Evolutionary conservation across 2,888 invertebrate genomes (phyloP).

Genomic region (Yponomeuta cagnagella): DNA sequence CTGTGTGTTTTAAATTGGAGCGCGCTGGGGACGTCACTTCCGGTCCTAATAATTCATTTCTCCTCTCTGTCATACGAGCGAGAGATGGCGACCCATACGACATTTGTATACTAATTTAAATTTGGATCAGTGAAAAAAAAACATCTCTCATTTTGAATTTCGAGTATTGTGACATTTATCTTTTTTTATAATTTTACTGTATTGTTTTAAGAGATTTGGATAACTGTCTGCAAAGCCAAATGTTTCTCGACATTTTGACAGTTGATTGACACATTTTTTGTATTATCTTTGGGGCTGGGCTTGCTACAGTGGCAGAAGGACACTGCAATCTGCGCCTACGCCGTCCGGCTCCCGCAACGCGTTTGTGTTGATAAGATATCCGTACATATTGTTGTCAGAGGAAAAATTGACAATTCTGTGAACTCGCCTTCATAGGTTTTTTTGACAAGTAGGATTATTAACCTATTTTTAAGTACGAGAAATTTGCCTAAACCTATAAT

Average conservation of each 20-base stretch:
- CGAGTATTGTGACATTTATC: conserved; percentile 9
- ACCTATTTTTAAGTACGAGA: too few relatives aligned
- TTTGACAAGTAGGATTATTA: background rate
- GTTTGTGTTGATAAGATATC: conserved; percentile 15
- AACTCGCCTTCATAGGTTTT: background rate
- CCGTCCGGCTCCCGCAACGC: conserved; percentile 43
- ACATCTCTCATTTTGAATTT: conserved; percentile 3
- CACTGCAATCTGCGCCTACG: conserved; percentile 50
- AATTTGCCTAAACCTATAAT: too few relatives aligned
- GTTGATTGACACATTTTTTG: background rate
- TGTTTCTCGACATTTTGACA: background rate
- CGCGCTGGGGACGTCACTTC: conserved; percentile 69
- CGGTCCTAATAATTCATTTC: conserved; percentile 72
- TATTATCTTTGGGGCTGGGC: background rate
- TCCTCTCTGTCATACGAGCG: conserved; percentile 60
- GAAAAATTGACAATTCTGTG: background rate
- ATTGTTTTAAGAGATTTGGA: background rate
- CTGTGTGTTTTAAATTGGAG: conserved; percentile 62
- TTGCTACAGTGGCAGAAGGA: conserved; percentile 39
- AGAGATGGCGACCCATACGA: conserved; percentile 63
- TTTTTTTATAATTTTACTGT: background rate
- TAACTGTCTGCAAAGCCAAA: background rate
- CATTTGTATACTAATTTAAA: conserved; percentile 58
- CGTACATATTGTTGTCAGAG: background rate
- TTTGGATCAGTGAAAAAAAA: conserved; percentile 49